phyloP scores from a whole-genome alignment of 2,797 vertebrate genomes.

The Danio aesculapii region DNA sequence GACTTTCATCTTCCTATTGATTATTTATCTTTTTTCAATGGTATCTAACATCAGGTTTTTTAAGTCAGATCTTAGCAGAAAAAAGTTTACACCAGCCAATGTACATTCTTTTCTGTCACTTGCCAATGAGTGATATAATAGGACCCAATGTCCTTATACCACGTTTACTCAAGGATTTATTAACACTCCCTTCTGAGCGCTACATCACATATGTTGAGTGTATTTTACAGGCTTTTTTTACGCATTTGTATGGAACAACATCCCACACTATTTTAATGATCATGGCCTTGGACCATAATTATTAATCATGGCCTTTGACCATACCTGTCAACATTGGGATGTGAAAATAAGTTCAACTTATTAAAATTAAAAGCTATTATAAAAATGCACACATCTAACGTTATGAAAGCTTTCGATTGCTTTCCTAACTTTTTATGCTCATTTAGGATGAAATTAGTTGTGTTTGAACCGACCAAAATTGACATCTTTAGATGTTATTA shows the following conservation, averaged over 20 bases:
- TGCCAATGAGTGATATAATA: slow-evolving; percentile 77
- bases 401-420: too few species aligned
- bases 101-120: slow-evolving; percentile 82
- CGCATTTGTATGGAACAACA: slow-evolving; percentile 25
- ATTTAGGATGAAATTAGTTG: too few species aligned
- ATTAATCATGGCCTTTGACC: too few species aligned
- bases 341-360: too few species aligned
- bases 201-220: slow-evolving; percentile 76
- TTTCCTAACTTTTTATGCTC: too few species aligned
- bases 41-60: slow-evolving; percentile 65
- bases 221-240: slow-evolving; percentile 77
- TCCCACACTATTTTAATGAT: slow-evolving; percentile 57
- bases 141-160: slow-evolving; percentile 74
- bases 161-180: slow-evolving; percentile 75
- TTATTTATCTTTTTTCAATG: slow-evolving; percentile 64
- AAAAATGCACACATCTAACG: too few species aligned
- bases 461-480: too few species aligned
- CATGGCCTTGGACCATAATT: slow-evolving; percentile 85
- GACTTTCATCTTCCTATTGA: slow-evolving; percentile 58
- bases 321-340: too few species aligned
- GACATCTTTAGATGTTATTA: too few species aligned
- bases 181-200: slow-evolving; percentile 64
- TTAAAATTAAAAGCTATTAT: too few species aligned
- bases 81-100: slow-evolving; percentile 80
- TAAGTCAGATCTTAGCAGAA: slow-evolving; percentile 57